These are phyloP conservation scores for Papilio glaucus DNA, from an alignment of 1,140 invertebrate species.

Conservation along the genomic window DNA sequence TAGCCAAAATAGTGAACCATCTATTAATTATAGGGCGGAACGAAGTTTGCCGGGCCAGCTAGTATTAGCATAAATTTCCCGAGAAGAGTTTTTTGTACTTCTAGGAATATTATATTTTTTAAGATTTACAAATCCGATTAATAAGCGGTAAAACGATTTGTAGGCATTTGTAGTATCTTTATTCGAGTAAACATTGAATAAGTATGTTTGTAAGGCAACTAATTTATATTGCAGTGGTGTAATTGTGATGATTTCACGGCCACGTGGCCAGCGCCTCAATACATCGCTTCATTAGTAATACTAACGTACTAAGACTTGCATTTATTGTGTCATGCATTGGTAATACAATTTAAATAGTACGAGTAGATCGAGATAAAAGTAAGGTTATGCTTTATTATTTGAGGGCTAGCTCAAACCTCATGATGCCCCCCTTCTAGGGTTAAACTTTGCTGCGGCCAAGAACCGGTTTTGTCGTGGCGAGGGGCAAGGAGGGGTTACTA, in stretches of 20 bases:
- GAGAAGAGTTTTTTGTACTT: too few relatives aligned
- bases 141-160: background rate
- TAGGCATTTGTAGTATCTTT: background rate
- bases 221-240: background rate
- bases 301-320: conserved; percentile 8
- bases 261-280: too few relatives aligned
- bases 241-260: too few relatives aligned
- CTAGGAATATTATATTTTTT: too few relatives aligned
- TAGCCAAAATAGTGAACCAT: too few relatives aligned
- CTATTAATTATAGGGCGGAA: too few relatives aligned
- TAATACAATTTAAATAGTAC: background rate
- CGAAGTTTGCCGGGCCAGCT: too few relatives aligned
- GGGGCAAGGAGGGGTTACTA: too few relatives aligned
- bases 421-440: too few relatives aligned
- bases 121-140: too few relatives aligned
- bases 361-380: background rate
- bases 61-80: too few relatives aligned
- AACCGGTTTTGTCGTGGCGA: background rate
- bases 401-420: too few relatives aligned
- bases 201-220: background rate
- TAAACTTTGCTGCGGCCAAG: background rate
- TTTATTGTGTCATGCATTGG: background rate
- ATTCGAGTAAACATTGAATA: background rate
- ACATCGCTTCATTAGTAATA: background rate
- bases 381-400: background rate